Conservation (phyloP, 2,888 invertebrate genomes). For the Acrobasis repandana region DNA sequence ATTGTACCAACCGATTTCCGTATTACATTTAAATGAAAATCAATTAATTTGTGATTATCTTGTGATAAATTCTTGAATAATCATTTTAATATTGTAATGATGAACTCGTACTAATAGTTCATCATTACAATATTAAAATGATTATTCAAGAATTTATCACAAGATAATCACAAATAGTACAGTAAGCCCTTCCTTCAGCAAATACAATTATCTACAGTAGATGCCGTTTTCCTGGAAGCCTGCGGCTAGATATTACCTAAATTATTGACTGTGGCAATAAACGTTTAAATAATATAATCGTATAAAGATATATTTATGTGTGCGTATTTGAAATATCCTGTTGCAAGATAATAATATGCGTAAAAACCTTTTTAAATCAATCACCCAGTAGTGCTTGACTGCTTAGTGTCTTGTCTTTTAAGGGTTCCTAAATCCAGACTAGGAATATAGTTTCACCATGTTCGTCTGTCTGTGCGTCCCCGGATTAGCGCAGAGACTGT, state of each 20-base stretch:
- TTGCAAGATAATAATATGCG: background rate
- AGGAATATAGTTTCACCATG: too few relatives aligned
- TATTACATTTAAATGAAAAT: slow-evolving; percentile 7
- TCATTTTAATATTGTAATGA: slow-evolving; percentile 6
- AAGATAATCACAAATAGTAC: slow-evolving; percentile 31
- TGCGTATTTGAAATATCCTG: background rate
- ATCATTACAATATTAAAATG: background rate
- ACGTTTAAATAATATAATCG: slow-evolving; percentile 16
- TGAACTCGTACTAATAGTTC: background rate
- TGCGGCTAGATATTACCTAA: slow-evolving; percentile 36
- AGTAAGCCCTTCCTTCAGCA: slow-evolving; percentile 46
- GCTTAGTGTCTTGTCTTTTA: too few relatives aligned
- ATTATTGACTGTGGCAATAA: slow-evolving; percentile 33
- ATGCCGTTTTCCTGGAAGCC: slow-evolving; percentile 49
- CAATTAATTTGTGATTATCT: slow-evolving; percentile 29
- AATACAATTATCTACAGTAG: slow-evolving; percentile 28
- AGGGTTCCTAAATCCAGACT: too few relatives aligned
- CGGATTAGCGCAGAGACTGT: too few relatives aligned
- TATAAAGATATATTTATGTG: slow-evolving; percentile 1
- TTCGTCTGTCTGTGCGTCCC: too few relatives aligned
- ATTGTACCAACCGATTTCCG: slow-evolving; percentile 13
- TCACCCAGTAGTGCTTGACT: background rate
- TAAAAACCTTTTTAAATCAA: background rate
- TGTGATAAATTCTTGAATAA: too few relatives aligned
- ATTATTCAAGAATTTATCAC: too few relatives aligned